phyloP scores from a whole-genome alignment of 2,797 vertebrate genomes.

The Macropodus opercularis region DNA sequence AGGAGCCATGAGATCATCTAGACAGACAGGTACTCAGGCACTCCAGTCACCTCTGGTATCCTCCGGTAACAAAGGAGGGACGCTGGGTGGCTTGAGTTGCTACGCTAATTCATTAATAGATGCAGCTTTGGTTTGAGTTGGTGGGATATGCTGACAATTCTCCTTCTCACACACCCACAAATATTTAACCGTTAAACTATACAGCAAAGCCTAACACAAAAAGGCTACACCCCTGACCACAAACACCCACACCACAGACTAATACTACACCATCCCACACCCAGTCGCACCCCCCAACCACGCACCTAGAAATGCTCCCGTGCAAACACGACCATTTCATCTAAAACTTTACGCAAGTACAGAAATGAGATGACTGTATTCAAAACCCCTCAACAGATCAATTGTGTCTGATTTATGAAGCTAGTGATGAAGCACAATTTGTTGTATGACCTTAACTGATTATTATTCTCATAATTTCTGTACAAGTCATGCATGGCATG shows the following conservation, averaged over 20 bases:
- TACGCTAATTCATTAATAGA: constrained; percentile 54
- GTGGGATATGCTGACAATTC: constrained; percentile 34
- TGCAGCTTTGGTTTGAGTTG: constrained; percentile 34
- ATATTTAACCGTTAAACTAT: constrained; percentile 32
- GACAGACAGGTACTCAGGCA: constrained; percentile 77
- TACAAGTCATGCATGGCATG: background rate
- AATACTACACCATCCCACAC: constrained; percentile 51
- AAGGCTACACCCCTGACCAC: constrained; percentile 60
- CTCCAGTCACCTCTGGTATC: constrained; percentile 66
- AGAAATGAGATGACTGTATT: constrained; percentile 28
- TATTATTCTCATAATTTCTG: background rate
- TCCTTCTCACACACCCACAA: constrained; percentile 45
- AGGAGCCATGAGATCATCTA: constrained; percentile 70
- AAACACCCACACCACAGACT: constrained; percentile 55
- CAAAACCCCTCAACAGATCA: no score
- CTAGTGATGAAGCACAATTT: background rate
- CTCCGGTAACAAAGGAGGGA: constrained; percentile 52
- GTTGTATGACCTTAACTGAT: background rate
- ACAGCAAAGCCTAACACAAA: constrained; percentile 40
- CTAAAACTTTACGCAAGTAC: constrained; percentile 1
- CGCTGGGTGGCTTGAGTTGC: constrained; percentile 49
- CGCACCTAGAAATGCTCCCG: constrained; percentile 32
- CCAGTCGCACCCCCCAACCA: constrained; percentile 49
- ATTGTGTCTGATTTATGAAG: no score
- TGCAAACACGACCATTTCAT: constrained; percentile 10